Base-by-base conservation (phyloP, 2,888 invertebrate genomes). In the Drosophila subsilvestris region DNA sequence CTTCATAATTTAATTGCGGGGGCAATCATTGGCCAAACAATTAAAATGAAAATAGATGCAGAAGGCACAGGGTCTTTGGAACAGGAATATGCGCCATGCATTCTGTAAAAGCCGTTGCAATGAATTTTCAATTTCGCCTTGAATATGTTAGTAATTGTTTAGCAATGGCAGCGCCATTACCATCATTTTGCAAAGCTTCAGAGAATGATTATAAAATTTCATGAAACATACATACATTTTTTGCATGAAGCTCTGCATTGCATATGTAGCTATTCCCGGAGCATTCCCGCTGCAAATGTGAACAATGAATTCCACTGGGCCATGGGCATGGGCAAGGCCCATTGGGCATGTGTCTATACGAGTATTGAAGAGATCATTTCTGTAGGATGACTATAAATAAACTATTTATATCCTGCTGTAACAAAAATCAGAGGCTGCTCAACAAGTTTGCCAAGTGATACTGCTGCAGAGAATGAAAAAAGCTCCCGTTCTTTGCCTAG, bases 121-220 rank as follows among this genome's bases (percentile, higher is more conserved):
- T 65, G 62, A 69, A 48, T 59, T 50, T 45, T 59, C 61, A 69
- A 75, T 65, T 59, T 69, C 12, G 59, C 47, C 47, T 50, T 45
- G 27, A 47, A 69, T 55, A 51, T 63, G 75, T 45, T 47, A 27
- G 50, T 63, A 51, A 63, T 61, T 60, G 47, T 48, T 47, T 14
- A 6, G 57, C n/a, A 69, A 58, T 65, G 29, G 32, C 60, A 32
- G 37, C 20, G 43, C 10, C 48, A 50, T 54, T 20, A 42, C 17
- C 27, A 61, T 51, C 14, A 55, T 71, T 56, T 55, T n/a, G 56
- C 27, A 42, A 56, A 55, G 43, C 18, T 47, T 57, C 12, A 20
- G 43, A 44, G 29, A 42, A 56, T 50, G 49, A 54, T 49, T 69
- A 54, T 69, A 10, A 42, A 59, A 42, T 45, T 56, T 55, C 29